A percentile compares a stretch with the other conserved stretches of the same genome.
These are phyloP conservation scores for Podilymbus podiceps DNA, from an alignment of 2,113 vertebrate species.

Conservation along the genomic window DNA sequence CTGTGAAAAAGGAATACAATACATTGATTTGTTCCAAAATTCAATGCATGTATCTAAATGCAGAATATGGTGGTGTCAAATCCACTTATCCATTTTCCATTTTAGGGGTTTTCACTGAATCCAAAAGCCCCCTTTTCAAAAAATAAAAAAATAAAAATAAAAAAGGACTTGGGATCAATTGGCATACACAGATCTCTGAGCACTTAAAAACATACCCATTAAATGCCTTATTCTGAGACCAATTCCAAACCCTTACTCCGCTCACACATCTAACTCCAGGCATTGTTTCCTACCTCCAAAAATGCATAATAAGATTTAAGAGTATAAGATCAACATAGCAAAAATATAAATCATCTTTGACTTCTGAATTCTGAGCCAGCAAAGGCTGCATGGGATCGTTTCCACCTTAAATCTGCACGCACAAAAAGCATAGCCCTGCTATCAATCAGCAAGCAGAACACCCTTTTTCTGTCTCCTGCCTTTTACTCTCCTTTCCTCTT, in stretches of 20 bases:
- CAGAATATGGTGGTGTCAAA: neutral
- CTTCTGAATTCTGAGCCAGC: neutral
- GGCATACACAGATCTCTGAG: neutral
- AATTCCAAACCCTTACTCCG: neutral
- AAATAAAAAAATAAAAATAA: neutral
- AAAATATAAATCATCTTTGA: neutral
- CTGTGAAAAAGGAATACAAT: neutral
- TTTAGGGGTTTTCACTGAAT: neutral
- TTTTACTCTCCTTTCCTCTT: neutral
- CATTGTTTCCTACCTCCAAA: neutral
- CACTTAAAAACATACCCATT: neutral
- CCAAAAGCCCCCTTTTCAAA: neutral
- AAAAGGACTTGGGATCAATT: fast-evolving
- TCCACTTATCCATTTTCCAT: neutral
- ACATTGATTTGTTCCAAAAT: slow-evolving; percentile 3
- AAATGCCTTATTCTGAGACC: neutral
- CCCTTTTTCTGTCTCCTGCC: neutral
- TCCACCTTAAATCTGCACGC: neutral
- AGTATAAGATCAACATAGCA: neutral
- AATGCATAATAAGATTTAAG: fast-evolving
- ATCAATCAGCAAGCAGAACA: neutral
- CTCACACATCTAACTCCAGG: neutral
- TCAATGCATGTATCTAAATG: neutral
- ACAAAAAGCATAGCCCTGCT: neutral
- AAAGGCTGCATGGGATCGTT: neutral